Evolutionary conservation across 2,113 vertebrate genomes (phyloP).

Genomic region (Tetrao urogallus): DNA sequence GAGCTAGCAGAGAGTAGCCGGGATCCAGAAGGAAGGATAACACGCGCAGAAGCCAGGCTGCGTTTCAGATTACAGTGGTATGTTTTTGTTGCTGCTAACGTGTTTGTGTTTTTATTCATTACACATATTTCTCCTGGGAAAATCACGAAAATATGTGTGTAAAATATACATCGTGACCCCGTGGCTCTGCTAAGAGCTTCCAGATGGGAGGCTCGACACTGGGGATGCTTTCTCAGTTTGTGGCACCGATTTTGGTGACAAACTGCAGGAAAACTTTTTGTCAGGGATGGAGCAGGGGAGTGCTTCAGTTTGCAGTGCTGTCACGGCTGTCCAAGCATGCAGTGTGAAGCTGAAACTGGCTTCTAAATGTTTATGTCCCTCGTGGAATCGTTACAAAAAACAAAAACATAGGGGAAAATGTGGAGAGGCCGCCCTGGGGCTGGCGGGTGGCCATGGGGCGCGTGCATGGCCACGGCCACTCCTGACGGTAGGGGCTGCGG

Average conservation of each 20-base stretch:
- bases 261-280: neutral
- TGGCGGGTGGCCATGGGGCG: neutral
- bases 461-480: neutral
- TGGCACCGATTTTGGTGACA: slow-evolving; percentile 3
- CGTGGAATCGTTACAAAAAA: rapidly evolving
- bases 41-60: slow-evolving; percentile 19
- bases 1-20: slow-evolving; percentile 36
- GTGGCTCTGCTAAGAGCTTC: slow-evolving; percentile 39
- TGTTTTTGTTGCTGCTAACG: slow-evolving; percentile 64
- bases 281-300: neutral
- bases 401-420: neutral
- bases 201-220: neutral
- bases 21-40: slow-evolving; percentile 46
- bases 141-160: slow-evolving; percentile 29
- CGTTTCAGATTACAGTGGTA: slow-evolving; percentile 40
- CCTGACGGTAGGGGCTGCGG: neutral
- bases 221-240: neutral
- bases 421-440: neutral
- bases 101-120: slow-evolving; percentile 69
- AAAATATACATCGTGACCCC: slow-evolving; percentile 20
- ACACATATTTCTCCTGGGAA: slow-evolving; percentile 58
- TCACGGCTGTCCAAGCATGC: neutral
- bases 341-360: neutral
- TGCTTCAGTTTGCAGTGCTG: neutral
- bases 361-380: neutral